A percentile compares a stretch with the other conserved stretches of the same genome.
phyloP scores from a whole-genome alignment of 2,888 invertebrate genomes.

The Xestia c-nigrum region DNA sequence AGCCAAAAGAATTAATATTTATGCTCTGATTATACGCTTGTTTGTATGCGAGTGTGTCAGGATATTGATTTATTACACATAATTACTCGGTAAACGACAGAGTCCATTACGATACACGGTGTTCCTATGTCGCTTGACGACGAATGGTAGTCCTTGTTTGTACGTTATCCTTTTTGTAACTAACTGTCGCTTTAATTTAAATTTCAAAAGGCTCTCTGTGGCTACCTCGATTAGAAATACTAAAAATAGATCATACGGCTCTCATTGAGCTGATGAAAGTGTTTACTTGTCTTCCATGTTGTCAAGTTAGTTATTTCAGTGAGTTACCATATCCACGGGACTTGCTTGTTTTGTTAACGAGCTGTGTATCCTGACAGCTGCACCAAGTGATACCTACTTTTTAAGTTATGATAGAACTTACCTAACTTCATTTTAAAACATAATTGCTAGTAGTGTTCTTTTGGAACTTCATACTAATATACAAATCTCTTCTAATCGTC shows the following conservation, averaged over 20 bases:
- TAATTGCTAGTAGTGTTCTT: neutral
- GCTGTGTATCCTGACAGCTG: neutral
- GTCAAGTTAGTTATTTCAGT: conserved; percentile 3
- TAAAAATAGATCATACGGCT: conserved; percentile 27
- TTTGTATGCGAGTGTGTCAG: neutral
- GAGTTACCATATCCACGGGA: neutral
- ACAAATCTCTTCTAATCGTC: neutral
- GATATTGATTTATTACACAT: conserved; percentile 28
- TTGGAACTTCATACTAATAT: neutral
- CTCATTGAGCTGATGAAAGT: neutral
- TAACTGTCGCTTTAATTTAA: conserved; percentile 7
- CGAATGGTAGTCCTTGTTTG: conserved; percentile 16
- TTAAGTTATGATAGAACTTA: neutral
- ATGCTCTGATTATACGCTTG: conserved; percentile 15
- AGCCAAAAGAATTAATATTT: conserved; percentile 21
- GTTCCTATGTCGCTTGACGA: conserved; percentile 1
- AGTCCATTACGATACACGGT: conserved; percentile 24
- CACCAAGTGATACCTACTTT: conserved; percentile 1
- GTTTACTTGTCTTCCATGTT: conserved; percentile 7
- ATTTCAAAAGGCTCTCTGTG: neutral
- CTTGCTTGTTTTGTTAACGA: neutral
- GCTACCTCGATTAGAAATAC: neutral
- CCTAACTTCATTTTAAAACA: neutral
- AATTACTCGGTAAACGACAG: conserved; percentile 24
- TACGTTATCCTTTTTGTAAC: conserved; percentile 20